These are phyloP conservation scores for Pseudomyrmex concolor DNA, from an alignment of 1,140 invertebrate species.

Conservation along the genomic window DNA sequence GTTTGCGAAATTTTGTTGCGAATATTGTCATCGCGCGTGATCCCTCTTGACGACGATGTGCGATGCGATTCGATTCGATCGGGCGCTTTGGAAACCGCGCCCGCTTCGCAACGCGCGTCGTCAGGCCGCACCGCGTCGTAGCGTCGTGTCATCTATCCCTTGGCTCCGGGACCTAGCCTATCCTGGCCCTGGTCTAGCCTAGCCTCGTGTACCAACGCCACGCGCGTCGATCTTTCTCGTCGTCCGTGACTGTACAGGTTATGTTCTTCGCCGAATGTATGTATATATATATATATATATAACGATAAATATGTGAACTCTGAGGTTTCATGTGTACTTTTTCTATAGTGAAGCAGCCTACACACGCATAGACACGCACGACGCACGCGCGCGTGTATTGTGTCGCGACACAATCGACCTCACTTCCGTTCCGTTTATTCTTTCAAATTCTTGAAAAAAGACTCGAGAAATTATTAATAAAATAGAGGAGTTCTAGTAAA, in stretches of 20 bases:
- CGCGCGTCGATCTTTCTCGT: background rate
- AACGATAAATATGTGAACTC: no score
- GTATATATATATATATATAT: background rate
- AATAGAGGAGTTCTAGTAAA: no score
- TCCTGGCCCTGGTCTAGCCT: background rate
- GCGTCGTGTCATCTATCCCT: constrained; percentile 14
- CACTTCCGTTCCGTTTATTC: no score
- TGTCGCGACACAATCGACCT: no score
- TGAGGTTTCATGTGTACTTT: no score
- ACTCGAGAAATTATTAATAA: no score
- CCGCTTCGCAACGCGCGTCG: constrained; percentile 20
- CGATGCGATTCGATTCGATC: background rate
- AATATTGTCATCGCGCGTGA: no score
- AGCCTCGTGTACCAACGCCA: background rate
- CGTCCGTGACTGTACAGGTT: background rate
- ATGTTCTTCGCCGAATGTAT: background rate
- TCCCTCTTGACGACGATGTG: background rate
- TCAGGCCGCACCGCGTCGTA: constrained; percentile 32
- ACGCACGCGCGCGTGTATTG: no score
- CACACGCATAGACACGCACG: no score
- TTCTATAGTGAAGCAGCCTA: no score
- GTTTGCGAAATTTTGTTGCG: no score
- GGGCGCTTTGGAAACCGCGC: constrained; percentile 39
- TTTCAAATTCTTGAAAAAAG: no score
- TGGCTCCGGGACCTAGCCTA: background rate